Base-by-base conservation (phyloP, 92 coral and sea anemone genomes). In the Palythoa grandiflora region DNA sequence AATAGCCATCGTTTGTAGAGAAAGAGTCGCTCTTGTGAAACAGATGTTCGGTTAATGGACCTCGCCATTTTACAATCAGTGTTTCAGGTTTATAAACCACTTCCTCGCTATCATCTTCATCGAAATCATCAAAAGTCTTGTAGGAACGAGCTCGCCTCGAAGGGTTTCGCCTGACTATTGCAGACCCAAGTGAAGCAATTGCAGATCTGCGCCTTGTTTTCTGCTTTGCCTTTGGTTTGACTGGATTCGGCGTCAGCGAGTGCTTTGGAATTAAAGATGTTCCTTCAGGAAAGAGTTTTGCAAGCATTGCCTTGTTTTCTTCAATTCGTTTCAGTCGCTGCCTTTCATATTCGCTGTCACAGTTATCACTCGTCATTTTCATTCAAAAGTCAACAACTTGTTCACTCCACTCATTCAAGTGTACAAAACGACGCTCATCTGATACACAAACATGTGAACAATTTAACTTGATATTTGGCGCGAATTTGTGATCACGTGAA, bases 321-420 rank as follows among this genome's bases (percentile, higher is more conserved):
- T 94, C 92, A 79, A 96, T 95, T 77, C 92, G 87, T n/a, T 74
- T 53, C 57, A 90, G 87, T 14, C 96, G 66, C 37, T 89, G 80
- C 74, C 91, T 90, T 61, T 96, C 98, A 78, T 96, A 96, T 55
- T 94, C 96, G 55, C 94, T 77, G 83, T 94, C 95, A 13, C 87
- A 71, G 44, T 83, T 75, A 13, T 71, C 47, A 55, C 38, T 35
- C 17, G 4, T 51, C 93, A 88, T 91, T 39, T 13, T 88, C 65
- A 54, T 12, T 12, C 15, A 13, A 7, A 7, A 37, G 8, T 28
- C 28, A 28, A 1, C 11, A 14, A 61, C 38, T 36, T 21, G 5
- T 9, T 68, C 38, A 6, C 19, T 1, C 47, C 15, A 35, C 9
- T 5, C 71, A 7, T 55, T 38, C 47, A 59, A 21, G 47, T 70